Conservation (phyloP, 2,113 vertebrate species). For the Sander vitreus region DNA sequence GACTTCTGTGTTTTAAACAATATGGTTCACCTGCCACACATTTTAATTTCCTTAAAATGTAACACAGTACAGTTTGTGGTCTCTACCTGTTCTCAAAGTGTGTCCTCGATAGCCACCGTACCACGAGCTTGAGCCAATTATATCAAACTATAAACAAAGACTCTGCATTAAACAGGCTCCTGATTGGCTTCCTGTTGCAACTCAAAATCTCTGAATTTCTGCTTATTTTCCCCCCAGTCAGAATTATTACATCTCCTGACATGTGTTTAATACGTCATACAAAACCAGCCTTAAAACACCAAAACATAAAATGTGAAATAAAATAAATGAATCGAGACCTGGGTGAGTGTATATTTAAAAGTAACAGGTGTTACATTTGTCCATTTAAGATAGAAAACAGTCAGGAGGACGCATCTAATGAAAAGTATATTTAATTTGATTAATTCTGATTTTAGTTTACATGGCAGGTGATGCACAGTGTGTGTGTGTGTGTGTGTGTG, state of each 20-base stretch:
- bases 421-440: background rate
- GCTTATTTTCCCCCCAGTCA: background rate
- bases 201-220: background rate
- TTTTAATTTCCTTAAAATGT: background rate
- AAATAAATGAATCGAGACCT: background rate
- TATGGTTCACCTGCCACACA: background rate
- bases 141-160: constrained; percentile 38
- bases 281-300: background rate
- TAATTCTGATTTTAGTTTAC: background rate
- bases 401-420: background rate
- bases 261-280: background rate
- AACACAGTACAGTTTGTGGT: background rate
- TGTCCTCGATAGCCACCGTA: constrained; percentile 29
- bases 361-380: background rate
- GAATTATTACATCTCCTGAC: background rate
- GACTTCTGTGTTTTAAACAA: background rate
- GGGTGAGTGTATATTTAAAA: background rate
- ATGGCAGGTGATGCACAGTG: background rate
- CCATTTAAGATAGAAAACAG: background rate
- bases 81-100: constrained; percentile 10
- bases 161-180: constrained; percentile 34
- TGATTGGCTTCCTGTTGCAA: constrained; percentile 34
- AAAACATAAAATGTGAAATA: background rate
- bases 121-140: constrained; percentile 42
- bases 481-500: constrained; percentile 8